Evolutionary conservation across 2,888 invertebrate genomes (phyloP).

Genomic region (Ganaspis brasiliensis): DNA sequence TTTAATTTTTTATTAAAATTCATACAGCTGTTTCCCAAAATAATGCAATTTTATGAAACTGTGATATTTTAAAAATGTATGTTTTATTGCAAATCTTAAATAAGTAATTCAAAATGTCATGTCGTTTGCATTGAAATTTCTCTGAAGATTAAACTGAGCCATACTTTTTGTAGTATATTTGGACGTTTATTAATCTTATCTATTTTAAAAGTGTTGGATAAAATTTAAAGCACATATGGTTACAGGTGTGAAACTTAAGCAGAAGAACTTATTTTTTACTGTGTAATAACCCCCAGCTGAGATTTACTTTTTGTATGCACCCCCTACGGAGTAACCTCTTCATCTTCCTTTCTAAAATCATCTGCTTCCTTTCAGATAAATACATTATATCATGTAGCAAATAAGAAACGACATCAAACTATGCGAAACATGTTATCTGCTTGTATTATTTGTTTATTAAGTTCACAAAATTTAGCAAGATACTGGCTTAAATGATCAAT

Average conservation of each 20-base stretch:
- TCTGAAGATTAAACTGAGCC: too few relatives aligned
- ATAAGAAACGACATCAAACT: background rate
- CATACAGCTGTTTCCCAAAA: too few relatives aligned
- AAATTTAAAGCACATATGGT: background rate
- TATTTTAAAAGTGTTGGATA: background rate
- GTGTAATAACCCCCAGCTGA: slow-evolving; percentile 74
- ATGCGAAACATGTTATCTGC: slow-evolving; percentile 18
- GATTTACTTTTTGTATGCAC: slow-evolving; percentile 70
- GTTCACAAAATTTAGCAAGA: too few relatives aligned
- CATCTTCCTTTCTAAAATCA: slow-evolving; percentile 64
- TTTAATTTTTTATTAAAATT: too few relatives aligned
- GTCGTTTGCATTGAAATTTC: too few relatives aligned
- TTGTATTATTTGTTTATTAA: background rate
- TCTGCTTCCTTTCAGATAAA: slow-evolving; percentile 13
- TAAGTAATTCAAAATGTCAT: too few relatives aligned
- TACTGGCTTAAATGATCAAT: too few relatives aligned
- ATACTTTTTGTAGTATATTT: background rate
- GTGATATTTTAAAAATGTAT: too few relatives aligned
- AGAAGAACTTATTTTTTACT: slow-evolving; percentile 62
- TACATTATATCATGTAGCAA: background rate
- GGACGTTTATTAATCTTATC: slow-evolving; percentile 1
- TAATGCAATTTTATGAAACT: too few relatives aligned
- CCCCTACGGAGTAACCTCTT: slow-evolving; percentile 77
- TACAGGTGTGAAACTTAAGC: background rate
- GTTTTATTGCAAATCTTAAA: too few relatives aligned